Percentiles rank a stretch among this genome's conserved stretches.
Evolutionary conservation across 2,797 vertebrate genomes (phyloP).

Genomic region (Mormyrus hasselquistii): DNA sequence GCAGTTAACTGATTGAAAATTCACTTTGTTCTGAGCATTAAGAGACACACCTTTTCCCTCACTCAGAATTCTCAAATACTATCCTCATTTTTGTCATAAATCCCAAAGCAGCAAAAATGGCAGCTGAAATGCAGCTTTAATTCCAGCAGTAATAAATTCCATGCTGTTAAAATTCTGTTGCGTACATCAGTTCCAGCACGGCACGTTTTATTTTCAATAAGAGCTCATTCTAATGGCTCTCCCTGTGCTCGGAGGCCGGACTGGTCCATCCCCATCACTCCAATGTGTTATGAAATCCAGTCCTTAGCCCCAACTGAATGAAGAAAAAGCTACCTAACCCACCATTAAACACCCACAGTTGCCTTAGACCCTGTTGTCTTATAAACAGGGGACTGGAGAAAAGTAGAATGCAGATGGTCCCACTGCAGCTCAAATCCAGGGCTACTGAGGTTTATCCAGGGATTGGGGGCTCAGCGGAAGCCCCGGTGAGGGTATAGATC

Average conservation of each 20-base stretch:
- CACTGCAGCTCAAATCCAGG: background rate
- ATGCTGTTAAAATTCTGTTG: background rate
- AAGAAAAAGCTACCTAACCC: background rate
- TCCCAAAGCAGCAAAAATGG: background rate
- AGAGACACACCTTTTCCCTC: slow-evolving; percentile 17
- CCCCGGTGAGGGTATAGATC: background rate
- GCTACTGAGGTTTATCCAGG: background rate
- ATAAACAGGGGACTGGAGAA: background rate
- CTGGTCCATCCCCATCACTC: background rate
- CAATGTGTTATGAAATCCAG: background rate
- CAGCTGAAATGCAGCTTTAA: background rate
- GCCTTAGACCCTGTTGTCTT: slow-evolving; percentile 10
- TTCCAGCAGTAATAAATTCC: slow-evolving; percentile 1
- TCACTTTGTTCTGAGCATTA: slow-evolving; percentile 30
- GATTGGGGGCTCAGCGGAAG: slow-evolving; percentile 7
- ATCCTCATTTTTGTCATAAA: background rate
- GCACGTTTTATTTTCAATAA: background rate
- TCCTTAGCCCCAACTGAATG: background rate
- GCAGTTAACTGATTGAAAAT: slow-evolving; percentile 26
- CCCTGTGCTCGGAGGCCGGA: background rate
- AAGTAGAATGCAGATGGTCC: slow-evolving; percentile 4
- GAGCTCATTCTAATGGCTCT: slow-evolving; percentile 6
- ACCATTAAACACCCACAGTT: slow-evolving; percentile 13
- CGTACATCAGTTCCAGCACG: background rate
- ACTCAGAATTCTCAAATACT: slow-evolving; percentile 19